These are phyloP conservation scores for Hirtodrosophila trivittata DNA, from an alignment of 2,888 invertebrate species.

Conservation along the genomic window DNA sequence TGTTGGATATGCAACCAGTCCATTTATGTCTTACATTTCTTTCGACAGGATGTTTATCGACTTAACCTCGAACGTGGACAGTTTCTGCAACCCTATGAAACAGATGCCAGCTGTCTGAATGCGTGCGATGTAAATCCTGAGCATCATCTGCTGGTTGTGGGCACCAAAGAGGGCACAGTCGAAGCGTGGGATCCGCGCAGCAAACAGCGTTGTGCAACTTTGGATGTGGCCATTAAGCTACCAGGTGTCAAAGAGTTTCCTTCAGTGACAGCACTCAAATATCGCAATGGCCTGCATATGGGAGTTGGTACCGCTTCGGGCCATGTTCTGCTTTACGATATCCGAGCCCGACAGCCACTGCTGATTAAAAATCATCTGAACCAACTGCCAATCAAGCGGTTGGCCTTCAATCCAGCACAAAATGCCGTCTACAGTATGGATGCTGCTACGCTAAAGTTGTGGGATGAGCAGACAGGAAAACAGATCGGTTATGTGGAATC, in stretches of 20 bases:
- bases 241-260: conserved; percentile 85
- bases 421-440: conserved; percentile 96
- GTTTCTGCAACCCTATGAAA: conserved; percentile 93
- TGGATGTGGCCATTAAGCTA: conserved; percentile 92
- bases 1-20: neutral
- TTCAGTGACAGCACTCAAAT: conserved; percentile 90
- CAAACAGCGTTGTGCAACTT: conserved; percentile 89
- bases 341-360: conserved; percentile 94
- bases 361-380: conserved; percentile 97
- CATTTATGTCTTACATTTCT: neutral
- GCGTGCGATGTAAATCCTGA: conserved; percentile 93
- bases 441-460: conserved; percentile 93
- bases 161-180: conserved; percentile 95
- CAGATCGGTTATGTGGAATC: conserved; percentile 97
- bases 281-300: conserved; percentile 89
- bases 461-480: conserved; percentile 95
- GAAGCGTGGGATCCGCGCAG: conserved; percentile 98
- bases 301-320: conserved; percentile 98
- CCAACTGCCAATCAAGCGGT: conserved; percentile 93
- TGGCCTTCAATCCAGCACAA: conserved; percentile 92
- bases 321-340: conserved; percentile 96
- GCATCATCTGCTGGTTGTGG: conserved; percentile 94
- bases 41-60: conserved; percentile 93
- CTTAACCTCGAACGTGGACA: conserved; percentile 97
- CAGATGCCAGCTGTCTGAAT: conserved; percentile 90